Conservation (phyloP, 2,888 invertebrate genomes). For the Corythucha ciliata region DNA sequence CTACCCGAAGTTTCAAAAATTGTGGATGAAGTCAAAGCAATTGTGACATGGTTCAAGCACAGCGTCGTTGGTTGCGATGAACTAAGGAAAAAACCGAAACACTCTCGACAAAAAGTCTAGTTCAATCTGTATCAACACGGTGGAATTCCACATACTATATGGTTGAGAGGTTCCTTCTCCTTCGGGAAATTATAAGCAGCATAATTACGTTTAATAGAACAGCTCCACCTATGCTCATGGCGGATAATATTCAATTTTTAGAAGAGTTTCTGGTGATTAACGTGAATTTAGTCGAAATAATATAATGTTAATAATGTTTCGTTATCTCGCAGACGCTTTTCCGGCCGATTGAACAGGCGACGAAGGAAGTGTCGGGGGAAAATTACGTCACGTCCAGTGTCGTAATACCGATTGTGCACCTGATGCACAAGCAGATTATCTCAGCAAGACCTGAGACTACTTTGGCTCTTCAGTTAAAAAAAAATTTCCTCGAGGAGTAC, state of each 20-base stretch:
- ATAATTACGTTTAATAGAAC: neutral
- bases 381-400: constrained; percentile 16
- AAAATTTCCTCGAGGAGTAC: constrained; percentile 1
- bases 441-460: neutral
- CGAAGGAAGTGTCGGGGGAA: constrained; percentile 12
- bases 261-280: constrained; percentile 1
- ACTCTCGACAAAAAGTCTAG: constrained; percentile 9
- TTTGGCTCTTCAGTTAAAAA: constrained; percentile 5
- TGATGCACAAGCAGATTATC: constrained; percentile 5
- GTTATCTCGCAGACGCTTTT: too few relatives aligned
- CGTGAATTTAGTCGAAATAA: too few relatives aligned
- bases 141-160: constrained; percentile 16
- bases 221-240: neutral
- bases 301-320: too few relatives aligned
- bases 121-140: constrained; percentile 11
- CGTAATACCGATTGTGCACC: constrained; percentile 6
- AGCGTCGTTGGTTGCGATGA: constrained; percentile 9
- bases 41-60: constrained; percentile 13
- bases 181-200: constrained; percentile 4
- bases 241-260: neutral
- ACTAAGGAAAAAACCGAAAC: constrained; percentile 7
- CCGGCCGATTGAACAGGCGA: constrained; percentile 11
- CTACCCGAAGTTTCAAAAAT: constrained; percentile 20
- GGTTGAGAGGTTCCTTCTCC: constrained; percentile 12
- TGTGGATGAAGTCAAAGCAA: constrained; percentile 9